Conservation (phyloP, 2,888 invertebrate genomes). For the Hoplodrina ambigua region DNA sequence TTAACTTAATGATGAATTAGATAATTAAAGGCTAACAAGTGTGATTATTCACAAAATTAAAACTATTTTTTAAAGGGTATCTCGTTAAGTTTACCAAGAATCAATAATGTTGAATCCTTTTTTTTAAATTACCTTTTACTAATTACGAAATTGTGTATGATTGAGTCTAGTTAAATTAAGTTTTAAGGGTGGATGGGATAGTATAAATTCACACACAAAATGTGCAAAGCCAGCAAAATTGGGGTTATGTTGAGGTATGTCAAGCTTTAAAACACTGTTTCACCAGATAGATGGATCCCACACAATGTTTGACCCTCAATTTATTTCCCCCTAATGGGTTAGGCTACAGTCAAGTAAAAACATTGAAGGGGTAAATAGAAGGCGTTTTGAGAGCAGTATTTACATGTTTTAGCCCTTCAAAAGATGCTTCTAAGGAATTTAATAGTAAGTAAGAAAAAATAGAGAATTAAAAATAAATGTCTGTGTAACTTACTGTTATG, state of each 20-base stretch:
- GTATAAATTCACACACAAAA: background rate
- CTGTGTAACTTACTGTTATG: slow-evolving; percentile 81
- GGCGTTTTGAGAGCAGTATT: no score
- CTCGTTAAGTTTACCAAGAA: slow-evolving; percentile 26
- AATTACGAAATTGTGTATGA: background rate
- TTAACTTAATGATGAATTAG: slow-evolving; percentile 31
- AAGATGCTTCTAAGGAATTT: no score
- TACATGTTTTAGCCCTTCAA: no score
- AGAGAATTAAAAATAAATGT: background rate
- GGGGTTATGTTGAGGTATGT: background rate
- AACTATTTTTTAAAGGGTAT: slow-evolving; percentile 1
- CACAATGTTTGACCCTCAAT: background rate
- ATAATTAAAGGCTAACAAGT: slow-evolving; percentile 10
- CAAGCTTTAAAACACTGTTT: background rate
- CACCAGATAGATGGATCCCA: background rate
- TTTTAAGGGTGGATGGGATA: background rate
- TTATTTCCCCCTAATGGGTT: no score
- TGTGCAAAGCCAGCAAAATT: background rate
- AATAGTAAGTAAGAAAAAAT: no score
- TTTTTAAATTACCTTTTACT: background rate
- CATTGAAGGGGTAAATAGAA: no score
- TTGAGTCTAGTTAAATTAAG: background rate
- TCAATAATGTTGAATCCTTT: background rate
- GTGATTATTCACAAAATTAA: background rate
- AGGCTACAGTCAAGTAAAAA: no score